A percentile compares a stretch with the other conserved stretches of the same genome.
These are phyloP conservation scores for Peromyscus nudipes DNA, from an alignment of 2,797 vertebrate genomes.

Conservation along the genomic window DNA sequence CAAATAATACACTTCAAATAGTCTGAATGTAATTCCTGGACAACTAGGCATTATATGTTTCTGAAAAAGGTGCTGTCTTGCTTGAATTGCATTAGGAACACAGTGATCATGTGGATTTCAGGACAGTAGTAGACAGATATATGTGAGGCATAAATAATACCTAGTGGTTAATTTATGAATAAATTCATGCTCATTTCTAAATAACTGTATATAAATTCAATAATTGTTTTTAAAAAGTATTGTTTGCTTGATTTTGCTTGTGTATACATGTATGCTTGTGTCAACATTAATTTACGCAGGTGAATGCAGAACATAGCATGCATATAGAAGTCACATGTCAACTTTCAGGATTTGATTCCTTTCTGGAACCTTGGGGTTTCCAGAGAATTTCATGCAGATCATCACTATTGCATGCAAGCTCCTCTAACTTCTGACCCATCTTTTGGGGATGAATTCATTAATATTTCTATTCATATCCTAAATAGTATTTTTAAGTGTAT, in stretches of 20 bases:
- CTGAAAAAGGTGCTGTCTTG: not conserved
- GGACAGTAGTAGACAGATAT: not conserved
- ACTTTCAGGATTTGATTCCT: not conserved
- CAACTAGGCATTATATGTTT: slow-evolving; percentile 30
- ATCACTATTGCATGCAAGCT: not conserved
- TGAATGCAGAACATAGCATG: fast-evolving
- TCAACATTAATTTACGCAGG: not conserved
- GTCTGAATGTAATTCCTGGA: slow-evolving; percentile 58
- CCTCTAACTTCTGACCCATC: not conserved
- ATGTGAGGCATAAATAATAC: not conserved
- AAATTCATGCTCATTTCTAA: not conserved
- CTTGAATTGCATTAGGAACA: slow-evolving; percentile 45
- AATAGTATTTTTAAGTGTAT: not conserved
- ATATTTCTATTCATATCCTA: not conserved
- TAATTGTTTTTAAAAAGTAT: too few species aligned
- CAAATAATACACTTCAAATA: slow-evolving; percentile 48
- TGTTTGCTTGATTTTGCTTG: not conserved
- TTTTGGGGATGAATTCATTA: not conserved
- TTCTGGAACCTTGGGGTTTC: not conserved
- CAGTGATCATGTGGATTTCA: not conserved
- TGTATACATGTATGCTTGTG: not conserved
- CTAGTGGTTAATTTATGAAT: not conserved
- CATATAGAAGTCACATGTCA: too few species aligned
- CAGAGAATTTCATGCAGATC: not conserved
- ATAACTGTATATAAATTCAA: not conserved